Evolutionary conservation across 2,797 vertebrate genomes (phyloP), one percentile per base, ranked within the genome.

Genomic region (Amblyraja radiata): DNA sequence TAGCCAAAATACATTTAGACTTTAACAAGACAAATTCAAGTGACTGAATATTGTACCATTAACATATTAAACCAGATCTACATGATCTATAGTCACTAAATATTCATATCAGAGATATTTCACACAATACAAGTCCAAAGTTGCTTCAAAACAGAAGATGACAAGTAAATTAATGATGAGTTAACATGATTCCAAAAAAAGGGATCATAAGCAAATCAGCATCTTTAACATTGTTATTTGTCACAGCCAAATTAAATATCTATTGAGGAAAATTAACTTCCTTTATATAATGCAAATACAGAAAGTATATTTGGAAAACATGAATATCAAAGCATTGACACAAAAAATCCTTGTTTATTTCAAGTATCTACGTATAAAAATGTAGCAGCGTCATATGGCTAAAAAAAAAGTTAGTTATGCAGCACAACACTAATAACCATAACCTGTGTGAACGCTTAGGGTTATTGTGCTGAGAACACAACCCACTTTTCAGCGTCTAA

Each of bases 321-420:
- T 2, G 39, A 92, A 92, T 92, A 58, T 39, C 90, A 28, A 92
- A 92, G 90, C 90, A 84, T 76, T 54, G 74, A 54, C 90, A 92
- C 90, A 92, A 58, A 54, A 91, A 88, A 78, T 36, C 16, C 84
- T 65, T 73, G 65, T 18, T 74, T 91, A 46, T 39, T 92, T 92
- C 90, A 92, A 92, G 90, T 92, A 92, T 92, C 36, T 74, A n/a
- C 58, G 25, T 92, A 74, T 92, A 92, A 92, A 92, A 92, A 92
- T 54, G 46, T 92, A 92, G 90, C 90, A 92, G 90, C 90, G 36
- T 92, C 36, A 28, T 92, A 74, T 54, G 39, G 90, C 71, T 92
- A 71, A 92, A 92, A 74, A 36, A 76, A 92, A 92, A 92, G 73
- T 74, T 28, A 74, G 68, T 92, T 76, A 71, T 92, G 71, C 71